Conservation (phyloP, 2,888 invertebrate species). For the Teinopalpus imperialis region DNA sequence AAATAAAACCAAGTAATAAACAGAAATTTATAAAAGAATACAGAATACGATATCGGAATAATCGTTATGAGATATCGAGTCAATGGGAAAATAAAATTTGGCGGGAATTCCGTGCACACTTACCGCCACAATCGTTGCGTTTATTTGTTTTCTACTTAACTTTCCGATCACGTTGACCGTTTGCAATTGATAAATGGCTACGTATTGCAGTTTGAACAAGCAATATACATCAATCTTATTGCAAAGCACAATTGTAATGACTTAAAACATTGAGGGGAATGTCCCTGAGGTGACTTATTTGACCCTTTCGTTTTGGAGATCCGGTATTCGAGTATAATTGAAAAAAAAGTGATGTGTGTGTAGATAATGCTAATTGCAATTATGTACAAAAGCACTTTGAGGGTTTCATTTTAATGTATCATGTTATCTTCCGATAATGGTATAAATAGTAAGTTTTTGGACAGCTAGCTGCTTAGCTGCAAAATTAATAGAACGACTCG, state of each 20-base stretch:
- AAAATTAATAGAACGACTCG: no score
- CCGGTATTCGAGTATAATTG: no score
- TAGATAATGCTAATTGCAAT: no score
- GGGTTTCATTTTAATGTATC: no score
- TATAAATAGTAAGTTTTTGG: no score
- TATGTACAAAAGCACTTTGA: no score
- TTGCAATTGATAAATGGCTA: slow-evolving; percentile 7
- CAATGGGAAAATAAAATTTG: slow-evolving; percentile 3
- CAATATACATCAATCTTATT: slow-evolving; percentile 18
- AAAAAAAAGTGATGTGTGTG: no score
- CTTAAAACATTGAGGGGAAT: neutral
- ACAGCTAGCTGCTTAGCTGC: no score
- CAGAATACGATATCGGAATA: neutral
- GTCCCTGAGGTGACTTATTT: neutral
- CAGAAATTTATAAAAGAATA: no score
- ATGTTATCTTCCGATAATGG: no score
- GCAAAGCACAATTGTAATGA: neutral
- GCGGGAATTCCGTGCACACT: neutral
- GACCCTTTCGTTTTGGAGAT: neutral
- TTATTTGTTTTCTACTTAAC: slow-evolving; percentile 4
- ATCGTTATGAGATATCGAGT: neutral
- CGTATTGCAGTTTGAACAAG: slow-evolving; percentile 9
- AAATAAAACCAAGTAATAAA: neutral
- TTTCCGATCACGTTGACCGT: slow-evolving; percentile 14
- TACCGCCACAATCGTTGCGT: neutral